These are phyloP conservation scores for Andrena marginata DNA, from an alignment of 2,888 invertebrate species.

Conservation along the genomic window DNA sequence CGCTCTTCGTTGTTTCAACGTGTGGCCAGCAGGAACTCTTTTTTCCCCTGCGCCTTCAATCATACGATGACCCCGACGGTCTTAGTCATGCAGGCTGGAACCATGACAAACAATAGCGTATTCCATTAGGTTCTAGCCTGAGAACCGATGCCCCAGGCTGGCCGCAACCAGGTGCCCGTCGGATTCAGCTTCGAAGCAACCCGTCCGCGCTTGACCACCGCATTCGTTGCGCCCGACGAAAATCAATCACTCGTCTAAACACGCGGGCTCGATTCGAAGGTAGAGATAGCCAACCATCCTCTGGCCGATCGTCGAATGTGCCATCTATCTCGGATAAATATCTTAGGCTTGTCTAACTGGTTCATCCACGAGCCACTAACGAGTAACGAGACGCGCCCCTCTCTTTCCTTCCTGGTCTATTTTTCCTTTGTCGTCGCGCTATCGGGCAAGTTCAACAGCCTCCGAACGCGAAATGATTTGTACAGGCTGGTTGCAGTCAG, in stretches of 20 bases:
- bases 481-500: not conserved
- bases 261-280: slow-evolving; percentile 49
- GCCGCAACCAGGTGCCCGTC: slow-evolving; percentile 49
- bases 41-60: slow-evolving; percentile 20
- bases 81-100: slow-evolving; percentile 17
- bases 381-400: slow-evolving; percentile 47
- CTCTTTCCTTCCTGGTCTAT: not conserved
- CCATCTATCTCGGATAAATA: slow-evolving; percentile 61
- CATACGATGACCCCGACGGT: slow-evolving; percentile 25
- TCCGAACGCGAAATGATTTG: not conserved
- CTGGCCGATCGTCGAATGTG: slow-evolving; percentile 42
- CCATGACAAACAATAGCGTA: slow-evolving; percentile 50
- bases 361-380: slow-evolving; percentile 60
- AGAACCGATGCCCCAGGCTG: slow-evolving; percentile 18
- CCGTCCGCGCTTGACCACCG: slow-evolving; percentile 63
- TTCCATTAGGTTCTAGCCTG: slow-evolving; percentile 37
- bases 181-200: slow-evolving; percentile 29
- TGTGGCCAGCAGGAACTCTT: not conserved
- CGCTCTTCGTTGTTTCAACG: slow-evolving; percentile 15
- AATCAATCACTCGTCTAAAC: slow-evolving; percentile 73
- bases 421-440: not conserved
- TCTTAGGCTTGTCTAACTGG: slow-evolving; percentile 64
- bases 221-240: slow-evolving; percentile 69
- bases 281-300: slow-evolving; percentile 37
- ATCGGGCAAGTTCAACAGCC: slow-evolving; percentile 23